These are phyloP conservation scores for Lordiphosa andalusiaca DNA, from an alignment of 2,888 invertebrate species.

Conservation along the genomic window DNA sequence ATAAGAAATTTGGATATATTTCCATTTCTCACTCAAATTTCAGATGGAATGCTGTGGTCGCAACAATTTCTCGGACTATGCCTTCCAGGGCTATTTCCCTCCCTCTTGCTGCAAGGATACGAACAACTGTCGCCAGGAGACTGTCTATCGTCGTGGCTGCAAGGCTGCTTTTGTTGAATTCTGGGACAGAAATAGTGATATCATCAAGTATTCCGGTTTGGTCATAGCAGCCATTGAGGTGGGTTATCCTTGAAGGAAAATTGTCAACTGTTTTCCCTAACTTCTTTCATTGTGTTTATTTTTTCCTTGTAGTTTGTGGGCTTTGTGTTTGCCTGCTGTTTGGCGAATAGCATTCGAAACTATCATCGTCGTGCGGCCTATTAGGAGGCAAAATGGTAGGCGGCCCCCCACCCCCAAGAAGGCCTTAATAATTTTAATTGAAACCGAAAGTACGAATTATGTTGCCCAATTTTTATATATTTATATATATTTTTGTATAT, in stretches of 20 bases:
- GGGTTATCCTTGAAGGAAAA: conserved; percentile 33
- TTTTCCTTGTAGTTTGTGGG: conserved; percentile 83
- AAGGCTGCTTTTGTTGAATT: conserved; percentile 80
- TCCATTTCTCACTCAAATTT: neutral
- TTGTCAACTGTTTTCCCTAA: neutral
- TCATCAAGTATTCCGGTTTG: conserved; percentile 85
- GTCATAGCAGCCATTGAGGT: conserved; percentile 88
- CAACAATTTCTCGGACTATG: conserved; percentile 68
- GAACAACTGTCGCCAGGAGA: conserved; percentile 67
- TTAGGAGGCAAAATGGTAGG: conserved; percentile 71
- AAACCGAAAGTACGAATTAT: conserved; percentile 68
- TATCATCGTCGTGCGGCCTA: conserved; percentile 87
- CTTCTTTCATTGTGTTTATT: neutral
- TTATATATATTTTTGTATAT: conserved; percentile 17
- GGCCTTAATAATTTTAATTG: conserved; percentile 59
- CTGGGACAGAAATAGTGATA: conserved; percentile 78
- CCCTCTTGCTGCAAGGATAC: conserved; percentile 75
- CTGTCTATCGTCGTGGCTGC: conserved; percentile 73
- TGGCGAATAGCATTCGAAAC: conserved; percentile 93
- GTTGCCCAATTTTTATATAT: conserved; percentile 51
- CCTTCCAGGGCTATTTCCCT: conserved; percentile 75
- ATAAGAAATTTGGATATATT: neutral
- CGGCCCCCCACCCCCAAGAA: neutral
- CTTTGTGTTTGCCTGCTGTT: conserved; percentile 91
- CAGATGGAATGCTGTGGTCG: conserved; percentile 79